Conservation (phyloP, 2,797 vertebrate species). For the Phoebastria nigripes region DNA sequence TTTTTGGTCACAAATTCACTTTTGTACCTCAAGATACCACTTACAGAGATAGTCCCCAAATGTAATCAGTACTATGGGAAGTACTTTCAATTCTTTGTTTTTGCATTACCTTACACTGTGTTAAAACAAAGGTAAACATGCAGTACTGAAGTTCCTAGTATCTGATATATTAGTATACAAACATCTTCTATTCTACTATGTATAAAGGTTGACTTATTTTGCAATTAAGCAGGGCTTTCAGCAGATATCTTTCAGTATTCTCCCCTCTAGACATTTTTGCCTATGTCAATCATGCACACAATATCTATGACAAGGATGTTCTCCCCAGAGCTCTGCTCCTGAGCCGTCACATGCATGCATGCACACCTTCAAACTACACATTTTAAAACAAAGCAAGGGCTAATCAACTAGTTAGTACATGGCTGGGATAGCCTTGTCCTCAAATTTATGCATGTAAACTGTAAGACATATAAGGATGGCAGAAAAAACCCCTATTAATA, state of each 20-base stretch:
- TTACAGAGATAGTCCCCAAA: not conserved
- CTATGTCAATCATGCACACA: not conserved
- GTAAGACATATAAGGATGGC: not conserved
- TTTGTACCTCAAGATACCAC: not conserved
- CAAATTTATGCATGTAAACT: not conserved
- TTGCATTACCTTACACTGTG: not conserved
- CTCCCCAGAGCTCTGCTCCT: not conserved
- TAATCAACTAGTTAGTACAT: not conserved
- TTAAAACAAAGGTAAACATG: not conserved
- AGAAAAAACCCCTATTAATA: not conserved
- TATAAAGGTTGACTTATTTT: not conserved
- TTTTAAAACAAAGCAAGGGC: not conserved
- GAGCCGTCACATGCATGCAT: not conserved
- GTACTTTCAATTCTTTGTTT: not conserved
- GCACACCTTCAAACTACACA: not conserved
- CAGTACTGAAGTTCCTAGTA: not conserved
- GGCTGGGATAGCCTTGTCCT: not conserved
- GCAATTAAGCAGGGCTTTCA: not conserved
- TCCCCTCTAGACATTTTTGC: not conserved
- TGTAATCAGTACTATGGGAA: not conserved
- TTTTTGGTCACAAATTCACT: not conserved
- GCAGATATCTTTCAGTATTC: not conserved
- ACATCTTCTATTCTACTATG: not conserved
- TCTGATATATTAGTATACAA: not conserved
- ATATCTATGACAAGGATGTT: not conserved